Conservation (phyloP, 2,888 invertebrate genomes). For the Idaea aversata region DNA sequence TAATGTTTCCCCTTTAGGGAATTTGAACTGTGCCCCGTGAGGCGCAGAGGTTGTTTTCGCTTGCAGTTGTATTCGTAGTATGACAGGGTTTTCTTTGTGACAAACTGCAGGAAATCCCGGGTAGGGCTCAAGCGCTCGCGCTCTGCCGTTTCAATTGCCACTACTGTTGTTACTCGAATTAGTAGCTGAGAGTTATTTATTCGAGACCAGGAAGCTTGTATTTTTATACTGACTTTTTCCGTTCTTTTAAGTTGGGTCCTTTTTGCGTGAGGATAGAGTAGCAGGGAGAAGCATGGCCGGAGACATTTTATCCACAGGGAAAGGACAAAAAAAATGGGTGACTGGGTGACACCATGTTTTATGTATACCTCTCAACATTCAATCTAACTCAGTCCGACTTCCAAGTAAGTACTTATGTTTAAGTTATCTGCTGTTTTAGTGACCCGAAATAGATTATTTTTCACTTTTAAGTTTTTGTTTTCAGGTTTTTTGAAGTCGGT, state of each 20-base stretch:
- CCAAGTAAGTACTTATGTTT: too few species aligned
- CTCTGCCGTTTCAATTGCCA: neutral
- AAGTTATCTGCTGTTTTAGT: too few species aligned
- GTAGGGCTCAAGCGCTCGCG: conserved; percentile 31
- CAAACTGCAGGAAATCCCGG: conserved; percentile 48
- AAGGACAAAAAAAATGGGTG: too few species aligned
- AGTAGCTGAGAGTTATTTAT: neutral
- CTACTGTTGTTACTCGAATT: neutral
- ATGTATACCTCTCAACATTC: too few species aligned
- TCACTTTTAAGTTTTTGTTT: too few species aligned
- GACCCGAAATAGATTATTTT: too few species aligned
- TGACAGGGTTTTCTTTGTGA: conserved; percentile 43
- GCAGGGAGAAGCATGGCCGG: too few species aligned
- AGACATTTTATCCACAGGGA: too few species aligned
- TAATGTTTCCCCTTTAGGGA: neutral
- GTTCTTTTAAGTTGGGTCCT: neutral
- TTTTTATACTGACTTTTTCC: neutral
- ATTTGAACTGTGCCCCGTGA: conserved; percentile 20
- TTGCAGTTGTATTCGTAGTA: conserved; percentile 20
- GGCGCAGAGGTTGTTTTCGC: conserved; percentile 26
- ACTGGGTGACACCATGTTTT: too few species aligned
- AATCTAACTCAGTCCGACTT: too few species aligned
- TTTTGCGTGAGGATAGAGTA: too few species aligned
- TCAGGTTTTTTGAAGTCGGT: too few species aligned
- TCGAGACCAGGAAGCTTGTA: neutral